Evolutionary conservation across 2,888 invertebrate genomes (phyloP).

Genomic region (Aproaerema taeniolella): DNA sequence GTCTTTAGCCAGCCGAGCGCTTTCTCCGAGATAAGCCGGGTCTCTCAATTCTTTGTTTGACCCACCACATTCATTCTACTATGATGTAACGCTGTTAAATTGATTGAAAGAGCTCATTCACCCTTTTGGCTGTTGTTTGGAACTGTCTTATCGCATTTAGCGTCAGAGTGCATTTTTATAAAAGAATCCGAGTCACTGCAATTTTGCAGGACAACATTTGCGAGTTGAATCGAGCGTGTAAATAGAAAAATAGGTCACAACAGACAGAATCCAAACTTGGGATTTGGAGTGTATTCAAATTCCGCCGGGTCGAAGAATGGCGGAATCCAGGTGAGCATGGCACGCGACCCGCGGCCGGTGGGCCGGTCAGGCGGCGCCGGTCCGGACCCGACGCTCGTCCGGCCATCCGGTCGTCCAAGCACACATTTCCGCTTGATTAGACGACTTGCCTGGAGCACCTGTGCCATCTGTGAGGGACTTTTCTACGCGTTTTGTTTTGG

Average conservation of each 20-base stretch:
- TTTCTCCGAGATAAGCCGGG: conserved; percentile 62
- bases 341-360: conserved; percentile 26
- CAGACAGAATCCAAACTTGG: conserved; percentile 42
- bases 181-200: conserved; percentile 15
- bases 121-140: conserved; percentile 35
- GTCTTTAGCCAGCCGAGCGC: conserved; percentile 29
- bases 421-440: conserved; percentile 74
- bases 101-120: conserved; percentile 50
- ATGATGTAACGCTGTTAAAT: conserved; percentile 62
- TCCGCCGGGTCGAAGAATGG: conserved; percentile 32
- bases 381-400: conserved; percentile 23
- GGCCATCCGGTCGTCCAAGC: conserved; percentile 50
- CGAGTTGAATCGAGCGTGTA: conserved; percentile 32
- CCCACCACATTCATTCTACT: conserved; percentile 58
- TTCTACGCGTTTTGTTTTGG: conserved; percentile 60
- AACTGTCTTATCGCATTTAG: conserved; percentile 10
- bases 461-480: conserved; percentile 55
- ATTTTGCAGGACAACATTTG: conserved; percentile 22
- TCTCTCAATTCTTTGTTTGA: conserved; percentile 52
- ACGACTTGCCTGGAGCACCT: conserved; percentile 60
- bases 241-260: conserved; percentile 37
- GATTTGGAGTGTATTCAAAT: conserved; percentile 48
- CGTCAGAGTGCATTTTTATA: conserved; percentile 15
- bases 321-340: conserved; percentile 34
- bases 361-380: conserved; percentile 31